Evolutionary conservation across 2,113 vertebrate species (phyloP).

Genomic region (Pluvialis apricaria): DNA sequence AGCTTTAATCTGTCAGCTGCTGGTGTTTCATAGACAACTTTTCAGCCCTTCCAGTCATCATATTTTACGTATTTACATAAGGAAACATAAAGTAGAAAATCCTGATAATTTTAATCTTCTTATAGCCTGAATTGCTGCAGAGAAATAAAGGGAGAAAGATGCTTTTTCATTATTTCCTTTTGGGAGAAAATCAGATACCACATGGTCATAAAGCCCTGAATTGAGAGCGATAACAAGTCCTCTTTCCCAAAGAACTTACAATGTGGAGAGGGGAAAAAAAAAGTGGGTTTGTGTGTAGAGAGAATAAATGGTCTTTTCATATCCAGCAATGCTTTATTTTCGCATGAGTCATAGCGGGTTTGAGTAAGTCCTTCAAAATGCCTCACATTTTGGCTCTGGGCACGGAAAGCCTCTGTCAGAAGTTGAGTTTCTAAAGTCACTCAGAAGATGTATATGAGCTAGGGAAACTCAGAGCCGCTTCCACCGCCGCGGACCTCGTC

Average conservation of each 20-base stretch:
- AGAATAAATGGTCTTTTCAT: conserved; percentile 46
- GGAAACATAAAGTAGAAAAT: not conserved
- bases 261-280: not conserved
- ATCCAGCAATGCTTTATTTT: conserved; percentile 53
- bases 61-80: not conserved
- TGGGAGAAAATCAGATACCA: conserved; percentile 21
- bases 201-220: conserved; percentile 1
- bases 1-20: not conserved
- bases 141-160: not conserved
- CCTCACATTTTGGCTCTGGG: conserved; percentile 15
- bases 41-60: not conserved
- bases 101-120: not conserved
- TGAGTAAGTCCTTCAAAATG: conserved; percentile 33
- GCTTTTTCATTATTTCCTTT: conserved; percentile 11
- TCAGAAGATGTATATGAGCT: not conserved
- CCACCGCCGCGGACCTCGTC: fast-evolving
- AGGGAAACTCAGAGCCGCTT: not conserved
- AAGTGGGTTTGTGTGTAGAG: not conserved
- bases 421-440: not conserved
- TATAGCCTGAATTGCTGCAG: not conserved
- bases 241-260: conserved; percentile 44
- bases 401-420: not conserved
- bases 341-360: conserved; percentile 18
- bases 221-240: not conserved
- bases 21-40: not conserved